These are phyloP conservation scores for Paedocypris sp. DNA, from an alignment of 2,113 vertebrate species.

Conservation along the genomic window DNA sequence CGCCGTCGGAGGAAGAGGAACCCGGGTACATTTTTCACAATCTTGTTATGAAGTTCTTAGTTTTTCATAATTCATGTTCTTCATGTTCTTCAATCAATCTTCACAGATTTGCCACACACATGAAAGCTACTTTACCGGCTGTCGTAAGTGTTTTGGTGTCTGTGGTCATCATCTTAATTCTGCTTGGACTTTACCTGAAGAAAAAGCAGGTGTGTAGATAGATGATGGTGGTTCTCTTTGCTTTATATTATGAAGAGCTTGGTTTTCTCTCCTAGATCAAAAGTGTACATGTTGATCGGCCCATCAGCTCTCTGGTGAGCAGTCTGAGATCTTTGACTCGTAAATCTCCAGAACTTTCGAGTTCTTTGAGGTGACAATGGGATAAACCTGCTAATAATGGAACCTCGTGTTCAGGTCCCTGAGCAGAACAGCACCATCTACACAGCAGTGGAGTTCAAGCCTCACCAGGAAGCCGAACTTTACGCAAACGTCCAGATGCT, in stretches of 20 bases:
- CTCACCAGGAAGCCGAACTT: constrained; percentile 32
- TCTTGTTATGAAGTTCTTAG: neutral
- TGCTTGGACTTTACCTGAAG: constrained; percentile 26
- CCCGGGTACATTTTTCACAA: constrained; percentile 34
- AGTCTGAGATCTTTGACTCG: no score
- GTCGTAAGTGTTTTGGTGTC: constrained; percentile 36
- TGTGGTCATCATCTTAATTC: constrained; percentile 31
- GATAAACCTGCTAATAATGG: no score
- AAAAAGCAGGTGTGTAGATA: constrained; percentile 35
- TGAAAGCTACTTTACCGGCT: constrained; percentile 6
- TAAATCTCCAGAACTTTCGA: no score
- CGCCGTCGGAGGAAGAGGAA: constrained; percentile 22
- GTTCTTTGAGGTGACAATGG: no score
- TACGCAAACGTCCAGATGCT: constrained; percentile 45
- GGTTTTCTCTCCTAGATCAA: constrained; percentile 28
- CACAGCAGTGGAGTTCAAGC: constrained; percentile 53
- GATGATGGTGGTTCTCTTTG: neutral
- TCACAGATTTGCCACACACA: neutral
- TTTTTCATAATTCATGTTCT: neutral
- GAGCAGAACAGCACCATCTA: constrained; percentile 46
- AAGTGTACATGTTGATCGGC: no score
- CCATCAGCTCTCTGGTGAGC: no score
- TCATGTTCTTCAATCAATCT: neutral
- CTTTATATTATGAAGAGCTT: neutral
- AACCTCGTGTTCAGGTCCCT: no score